Conservation (phyloP, 1,140 invertebrate species). For the Hylyphantes graminicola region DNA sequence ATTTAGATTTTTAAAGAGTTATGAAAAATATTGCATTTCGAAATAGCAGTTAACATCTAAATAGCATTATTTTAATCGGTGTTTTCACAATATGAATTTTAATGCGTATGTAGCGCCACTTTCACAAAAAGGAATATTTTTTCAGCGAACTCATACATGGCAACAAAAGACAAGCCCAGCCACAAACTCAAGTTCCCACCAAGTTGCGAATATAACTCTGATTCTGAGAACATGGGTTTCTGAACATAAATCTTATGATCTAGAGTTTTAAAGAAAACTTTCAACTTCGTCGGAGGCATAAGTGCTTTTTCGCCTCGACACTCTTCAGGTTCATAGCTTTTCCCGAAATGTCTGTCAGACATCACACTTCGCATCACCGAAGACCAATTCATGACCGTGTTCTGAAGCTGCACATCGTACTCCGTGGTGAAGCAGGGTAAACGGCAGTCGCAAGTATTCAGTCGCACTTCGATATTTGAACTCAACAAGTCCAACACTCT, state of each 20-base stretch:
- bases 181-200: conserved; percentile 48
- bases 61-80: too few species aligned
- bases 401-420: background rate
- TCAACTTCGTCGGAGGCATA: background rate
- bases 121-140: background rate
- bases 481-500: background rate
- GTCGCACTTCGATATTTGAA: background rate
- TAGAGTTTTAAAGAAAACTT: conserved; percentile 4
- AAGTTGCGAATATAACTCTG: conserved; percentile 28
- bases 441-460: conserved; percentile 6
- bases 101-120: too few species aligned
- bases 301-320: too few species aligned
- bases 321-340: too few species aligned
- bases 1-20: too few species aligned
- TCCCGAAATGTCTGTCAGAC: too few species aligned
- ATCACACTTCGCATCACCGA: too few species aligned
- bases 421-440: conserved; percentile 10
- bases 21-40: too few species aligned
- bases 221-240: conserved; percentile 17
- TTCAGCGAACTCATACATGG: conserved; percentile 39
- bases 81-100: too few species aligned
- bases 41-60: too few species aligned
- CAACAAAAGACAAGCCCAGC: conserved; percentile 40
- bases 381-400: too few species aligned
- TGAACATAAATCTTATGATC: conserved; percentile 30